Percentiles rank a stretch among this genome's conserved stretches.
Conservation (phyloP, 1,140 invertebrate genomes). For the Bombus pyrosoma region DNA sequence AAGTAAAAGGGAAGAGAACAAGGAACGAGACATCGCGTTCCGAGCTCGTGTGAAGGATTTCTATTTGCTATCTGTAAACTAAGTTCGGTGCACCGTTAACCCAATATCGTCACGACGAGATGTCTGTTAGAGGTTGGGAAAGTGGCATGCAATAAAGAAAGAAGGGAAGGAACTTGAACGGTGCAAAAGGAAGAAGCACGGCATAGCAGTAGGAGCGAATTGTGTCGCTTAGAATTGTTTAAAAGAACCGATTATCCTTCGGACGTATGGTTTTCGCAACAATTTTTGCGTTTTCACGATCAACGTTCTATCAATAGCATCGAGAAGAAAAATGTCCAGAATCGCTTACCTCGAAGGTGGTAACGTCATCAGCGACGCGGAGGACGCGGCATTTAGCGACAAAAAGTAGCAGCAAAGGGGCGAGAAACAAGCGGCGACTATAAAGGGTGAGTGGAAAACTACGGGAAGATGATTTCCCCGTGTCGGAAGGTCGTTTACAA, state of each 20-base stretch:
- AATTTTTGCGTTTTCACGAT: neutral
- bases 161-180: neutral
- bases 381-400: neutral
- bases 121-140: neutral
- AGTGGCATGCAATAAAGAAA: neutral
- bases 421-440: too few relatives aligned
- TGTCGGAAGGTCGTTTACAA: conserved; percentile 35
- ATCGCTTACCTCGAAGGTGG: neutral
- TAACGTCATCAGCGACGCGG: neutral
- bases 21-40: too few relatives aligned
- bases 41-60: neutral
- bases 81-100: neutral
- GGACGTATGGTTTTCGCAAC: too few relatives aligned
- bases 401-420: neutral
- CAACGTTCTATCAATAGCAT: neutral
- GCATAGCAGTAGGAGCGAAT: too few relatives aligned
- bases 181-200: neutral
- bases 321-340: neutral
- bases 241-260: neutral
- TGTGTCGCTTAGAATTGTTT: neutral
- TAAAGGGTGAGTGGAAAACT: neutral
- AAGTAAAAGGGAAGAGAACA: neutral
- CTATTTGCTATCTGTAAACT: too few relatives aligned
- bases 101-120: neutral
- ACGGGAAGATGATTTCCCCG: conserved; percentile 10